A percentile compares a stretch with the other conserved stretches of the same genome.
Evolutionary conservation across 2,113 vertebrate genomes (phyloP).

Genomic region (Dipodomys ordii): DNA sequence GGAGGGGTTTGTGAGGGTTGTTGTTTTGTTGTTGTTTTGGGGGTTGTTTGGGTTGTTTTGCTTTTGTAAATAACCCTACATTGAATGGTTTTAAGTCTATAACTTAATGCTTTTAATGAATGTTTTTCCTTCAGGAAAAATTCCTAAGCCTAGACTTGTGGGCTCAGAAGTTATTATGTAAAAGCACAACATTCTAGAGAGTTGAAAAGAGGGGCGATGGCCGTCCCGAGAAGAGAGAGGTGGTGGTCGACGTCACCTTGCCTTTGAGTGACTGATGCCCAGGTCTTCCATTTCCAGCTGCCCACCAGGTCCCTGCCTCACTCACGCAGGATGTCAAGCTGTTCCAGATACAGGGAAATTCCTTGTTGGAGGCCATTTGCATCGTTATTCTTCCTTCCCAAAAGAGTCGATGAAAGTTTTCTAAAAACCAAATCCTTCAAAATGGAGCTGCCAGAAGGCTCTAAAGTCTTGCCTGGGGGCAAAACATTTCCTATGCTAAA

Average conservation of each 20-base stretch:
- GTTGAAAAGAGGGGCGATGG: conserved; percentile 19
- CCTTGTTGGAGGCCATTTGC: neutral
- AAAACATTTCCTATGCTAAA: conserved; percentile 66
- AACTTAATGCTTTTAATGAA: conserved; percentile 28
- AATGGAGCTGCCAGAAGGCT: conserved; percentile 58
- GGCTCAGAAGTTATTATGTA: neutral
- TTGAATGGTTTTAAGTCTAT: neutral
- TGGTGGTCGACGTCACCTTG: neutral
- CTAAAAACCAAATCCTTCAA: conserved; percentile 68
- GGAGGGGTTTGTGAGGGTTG: no score
- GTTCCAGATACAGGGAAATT: neutral
- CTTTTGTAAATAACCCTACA: neutral
- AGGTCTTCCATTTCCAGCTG: neutral
- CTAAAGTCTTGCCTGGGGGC: conserved; percentile 66
- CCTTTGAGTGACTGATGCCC: neutral
- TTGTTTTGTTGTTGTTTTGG: no score
- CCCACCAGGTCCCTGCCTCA: accelerated
- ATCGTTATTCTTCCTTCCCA: conserved; percentile 42
- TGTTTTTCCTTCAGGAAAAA: neutral
- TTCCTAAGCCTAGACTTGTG: neutral
- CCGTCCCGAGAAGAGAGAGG: neutral
- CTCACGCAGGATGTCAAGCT: neutral
- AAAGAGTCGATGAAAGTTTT: conserved; percentile 59
- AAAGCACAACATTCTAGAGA: neutral
- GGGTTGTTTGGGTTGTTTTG: neutral